Evolutionary conservation across 2,888 invertebrate genomes (phyloP), one percentile per base, ranked within the genome.

Genomic region (Argyresthia albistria): DNA sequence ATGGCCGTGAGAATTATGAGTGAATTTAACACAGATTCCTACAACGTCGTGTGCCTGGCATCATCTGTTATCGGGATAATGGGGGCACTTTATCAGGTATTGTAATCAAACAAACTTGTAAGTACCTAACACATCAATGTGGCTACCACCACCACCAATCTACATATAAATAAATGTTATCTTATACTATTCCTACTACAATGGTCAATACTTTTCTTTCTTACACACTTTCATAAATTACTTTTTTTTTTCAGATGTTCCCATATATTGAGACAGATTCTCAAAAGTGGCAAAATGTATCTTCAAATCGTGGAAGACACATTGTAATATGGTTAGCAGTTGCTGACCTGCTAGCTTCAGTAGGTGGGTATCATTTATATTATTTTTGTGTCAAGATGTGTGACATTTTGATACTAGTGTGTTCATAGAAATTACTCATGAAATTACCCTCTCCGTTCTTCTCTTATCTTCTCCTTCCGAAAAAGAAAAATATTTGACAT

Each of bases 241-340:
- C 39, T 39, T 8, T 39, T 3, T 39, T 39, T 39, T 39, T 50
- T 35, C 63, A 93, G 93, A 90, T 94, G 59, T 80, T 92, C 60
- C 93, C 93, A 16, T 80, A 90, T 59, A 81, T 90, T 61, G 78
- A 88, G 56, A 76, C 82, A 43, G 80, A 79, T 55, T 74, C 83
- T 54, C 89, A 89, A 57, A 80, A 90, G 57, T 89, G 89, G 81
- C 80, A 89, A 52, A 88, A 89, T 35, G 88, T 89, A 57, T 89
- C 90, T 43, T 87, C 91, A n/a, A 87, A 88, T 12, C 86, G 93
- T 60, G 92, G 93, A 35, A 84, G 93, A 57, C 88, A 89, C 61
- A 94, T 95, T 56, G 93, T 95, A 55, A 84, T 93, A 52, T 95
- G 95, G 93, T 80, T 95, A 53, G 94, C 95, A 7, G 79, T 93